Base-by-base conservation (phyloP, 2,797 vertebrate species). In the Arrhamphus sclerolepis region DNA sequence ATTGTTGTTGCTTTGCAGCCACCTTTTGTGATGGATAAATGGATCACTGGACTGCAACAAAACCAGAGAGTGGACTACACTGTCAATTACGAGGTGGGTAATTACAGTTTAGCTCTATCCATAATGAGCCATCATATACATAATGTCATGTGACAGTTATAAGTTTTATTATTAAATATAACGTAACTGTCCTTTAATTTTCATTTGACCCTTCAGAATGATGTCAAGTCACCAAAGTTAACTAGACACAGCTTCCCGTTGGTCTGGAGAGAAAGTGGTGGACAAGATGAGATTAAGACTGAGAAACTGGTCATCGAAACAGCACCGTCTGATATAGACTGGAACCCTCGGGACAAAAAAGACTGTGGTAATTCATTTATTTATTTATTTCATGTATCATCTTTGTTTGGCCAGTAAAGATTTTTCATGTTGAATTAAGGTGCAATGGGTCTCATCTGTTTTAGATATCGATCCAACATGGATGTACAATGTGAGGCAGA, bases 11-110 rank as follows among this genome's bases (percentile, higher is more conserved):
- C 53, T 58, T 91, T 90, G 66, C 92, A 99, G 98, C 97, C 96
- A 29, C 98, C 97, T 0, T 99, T 98, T 90, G 95, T 99, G 62
- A 98, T 98, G 97, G 97, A 99, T 83, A 98, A 96, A 75, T 99
- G 98, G 98, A 94, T 98, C 22, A 78, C 97, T 49, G 97, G 97
- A 59, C 84, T 97, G 75, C 80, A 78, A 44, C 84, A 93, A 39
- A 91, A 94, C 79, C 95, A 98, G 81, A 94, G 68, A 46, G 93
- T 98, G 46, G 97, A 99, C 78, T 99, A 93, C 85, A 83, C 85
- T 11, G 91, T 99, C 75, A 98, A 93, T 0, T 99, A 96, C 71
- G 96, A 98, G 94, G 98, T 96, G 89, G 93, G 90, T 65, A 17
- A 68, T 48, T 50, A 17, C 6, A 47, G 0, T 9, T 7, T 47